Evolutionary conservation across 2,797 vertebrate genomes (phyloP), one percentile per base, ranked within the genome.

Genomic region (Acipenser ruthenus): DNA sequence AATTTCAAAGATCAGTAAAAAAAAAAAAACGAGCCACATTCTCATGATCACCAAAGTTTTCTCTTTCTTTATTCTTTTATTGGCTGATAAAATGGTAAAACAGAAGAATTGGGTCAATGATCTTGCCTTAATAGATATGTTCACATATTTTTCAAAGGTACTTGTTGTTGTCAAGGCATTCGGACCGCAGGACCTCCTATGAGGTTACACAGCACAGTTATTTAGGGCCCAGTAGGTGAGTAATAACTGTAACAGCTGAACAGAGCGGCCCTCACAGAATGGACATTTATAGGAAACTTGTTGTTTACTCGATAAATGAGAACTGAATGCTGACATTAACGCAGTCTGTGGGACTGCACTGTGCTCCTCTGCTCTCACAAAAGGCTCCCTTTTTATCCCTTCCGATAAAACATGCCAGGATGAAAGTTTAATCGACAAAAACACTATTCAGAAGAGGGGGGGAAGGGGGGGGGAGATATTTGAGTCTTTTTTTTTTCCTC

Each of bases 271-370:
- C 8, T 48, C 63, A 61, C 63, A 61, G 63, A 8, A 49, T 50
- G 15, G 8, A 55, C 63, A 49, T 69, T 58, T 52, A 37, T 50
- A 77, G 63, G 51, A 62, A 50, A 58, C 76, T 80, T 78, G 71
- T 76, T 81, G 78, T 15, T 79, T 73, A 69, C 74, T 77, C 79
- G 82, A 73, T 49, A 76, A 66, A 50, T 77, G 73, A 78, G 80
- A 66, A 80, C 77, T 85, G 6, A 84, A 86, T 78, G 86, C 79
- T 86, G 82, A 86, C 82, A 83, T 85, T 83, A 86, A 84, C 66
- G 74, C 72, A 81, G 75, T 70, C 66, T 79, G 78, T 77, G 76
- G 79, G 75, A 76, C 76, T 76, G 71, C 71, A 77, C 59, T 73
- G 70, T 71, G 78, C 71, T 74, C 80, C 80, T 84, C 78, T 72